These are phyloP conservation scores for Botia kubotai DNA, from an alignment of 2,797 vertebrate species.

Conservation along the genomic window DNA sequence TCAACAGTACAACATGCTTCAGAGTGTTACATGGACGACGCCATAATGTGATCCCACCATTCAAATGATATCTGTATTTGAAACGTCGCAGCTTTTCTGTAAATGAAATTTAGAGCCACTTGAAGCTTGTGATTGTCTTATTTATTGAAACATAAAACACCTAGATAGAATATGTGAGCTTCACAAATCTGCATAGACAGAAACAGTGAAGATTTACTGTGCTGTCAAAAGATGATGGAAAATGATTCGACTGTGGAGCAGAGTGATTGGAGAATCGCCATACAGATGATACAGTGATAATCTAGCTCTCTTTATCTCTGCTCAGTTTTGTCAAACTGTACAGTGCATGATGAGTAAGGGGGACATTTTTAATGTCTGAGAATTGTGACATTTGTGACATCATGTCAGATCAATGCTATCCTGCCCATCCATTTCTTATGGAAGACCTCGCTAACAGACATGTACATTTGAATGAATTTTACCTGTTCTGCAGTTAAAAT, in stretches of 20 bases:
- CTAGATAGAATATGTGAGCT: conserved; percentile 73
- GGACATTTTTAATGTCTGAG: conserved; percentile 79
- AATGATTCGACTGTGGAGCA: conserved; percentile 19
- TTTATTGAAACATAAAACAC: conserved; percentile 77
- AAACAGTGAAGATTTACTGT: conserved; percentile 41
- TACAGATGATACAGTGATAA: conserved; percentile 69
- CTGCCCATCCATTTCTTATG: conserved; percentile 65
- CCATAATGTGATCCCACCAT: conserved; percentile 68
- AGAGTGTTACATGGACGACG: conserved; percentile 63
- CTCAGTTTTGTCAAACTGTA: conserved; percentile 79
- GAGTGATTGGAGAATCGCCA: conserved; percentile 15
- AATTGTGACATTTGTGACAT: conserved; percentile 76
- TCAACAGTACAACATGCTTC: conserved; percentile 31
- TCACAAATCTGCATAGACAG: conserved; percentile 57
- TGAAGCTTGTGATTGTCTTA: conserved; percentile 72
- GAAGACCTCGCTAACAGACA: conserved; percentile 18
- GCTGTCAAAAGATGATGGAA: conserved; percentile 28
- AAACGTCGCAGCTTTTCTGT: conserved; percentile 69
- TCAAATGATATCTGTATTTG: conserved; percentile 66
- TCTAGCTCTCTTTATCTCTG: conserved; percentile 66
- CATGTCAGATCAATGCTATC: conserved; percentile 64
- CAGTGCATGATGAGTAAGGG: conserved; percentile 83
- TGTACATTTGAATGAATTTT: background rate
- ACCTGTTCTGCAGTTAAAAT: background rate
- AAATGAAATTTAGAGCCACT: conserved; percentile 71